These are phyloP conservation scores for Pelecanoides urinatrix DNA, from an alignment of 2,113 vertebrate genomes.

Conservation along the genomic window DNA sequence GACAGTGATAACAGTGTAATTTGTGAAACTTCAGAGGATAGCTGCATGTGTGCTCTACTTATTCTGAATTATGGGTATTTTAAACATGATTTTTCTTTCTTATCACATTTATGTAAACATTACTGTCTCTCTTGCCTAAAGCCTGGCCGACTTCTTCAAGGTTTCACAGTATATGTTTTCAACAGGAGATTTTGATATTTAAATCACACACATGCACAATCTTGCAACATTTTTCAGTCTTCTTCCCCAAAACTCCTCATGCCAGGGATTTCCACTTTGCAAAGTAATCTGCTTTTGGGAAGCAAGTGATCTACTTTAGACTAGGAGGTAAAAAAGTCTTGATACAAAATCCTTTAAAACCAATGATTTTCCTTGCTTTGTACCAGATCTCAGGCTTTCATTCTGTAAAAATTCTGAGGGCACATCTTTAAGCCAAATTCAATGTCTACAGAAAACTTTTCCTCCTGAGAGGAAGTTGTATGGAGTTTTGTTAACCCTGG, in stretches of 20 bases:
- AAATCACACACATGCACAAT: not conserved
- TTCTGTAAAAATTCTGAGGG: not conserved
- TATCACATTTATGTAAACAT: not conserved
- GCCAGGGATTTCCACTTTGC: not conserved
- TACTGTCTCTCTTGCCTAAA: not conserved
- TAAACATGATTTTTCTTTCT: not conserved
- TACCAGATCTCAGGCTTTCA: not conserved
- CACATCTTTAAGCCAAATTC: not conserved
- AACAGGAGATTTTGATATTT: not conserved
- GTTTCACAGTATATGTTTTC: not conserved
- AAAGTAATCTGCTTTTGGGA: not conserved
- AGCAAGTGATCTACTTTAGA: not conserved
- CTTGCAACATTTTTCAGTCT: not conserved
- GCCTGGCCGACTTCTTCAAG: not conserved
- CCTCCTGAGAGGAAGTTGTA: not conserved
- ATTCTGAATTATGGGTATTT: constrained; percentile 13
- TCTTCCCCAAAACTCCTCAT: not conserved
- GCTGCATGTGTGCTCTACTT: constrained; percentile 4
- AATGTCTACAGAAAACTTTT: not conserved
- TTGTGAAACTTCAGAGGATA: constrained; percentile 23
- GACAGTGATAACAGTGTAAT: not conserved
- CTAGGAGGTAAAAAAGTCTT: not conserved
- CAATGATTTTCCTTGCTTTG: not conserved
- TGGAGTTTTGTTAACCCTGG: not conserved
- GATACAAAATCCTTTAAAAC: not conserved